These are phyloP conservation scores for Metopia argyrocephala DNA, from an alignment of 2,888 invertebrate species.

Conservation along the genomic window DNA sequence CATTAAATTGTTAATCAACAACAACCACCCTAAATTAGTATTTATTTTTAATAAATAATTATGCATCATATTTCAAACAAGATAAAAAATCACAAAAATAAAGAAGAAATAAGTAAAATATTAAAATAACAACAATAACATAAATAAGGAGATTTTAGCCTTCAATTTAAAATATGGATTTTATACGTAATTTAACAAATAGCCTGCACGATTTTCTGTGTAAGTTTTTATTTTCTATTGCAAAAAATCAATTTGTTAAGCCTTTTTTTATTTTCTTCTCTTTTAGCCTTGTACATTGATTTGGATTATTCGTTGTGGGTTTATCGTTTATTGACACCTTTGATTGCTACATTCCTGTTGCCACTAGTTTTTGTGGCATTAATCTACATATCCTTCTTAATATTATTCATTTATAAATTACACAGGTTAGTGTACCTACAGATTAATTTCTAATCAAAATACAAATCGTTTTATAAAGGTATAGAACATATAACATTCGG, in stretches of 20 bases:
- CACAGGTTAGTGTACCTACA: slow-evolving; percentile 83
- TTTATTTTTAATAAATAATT: slow-evolving; percentile 18
- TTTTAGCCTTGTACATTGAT: slow-evolving; percentile 87
- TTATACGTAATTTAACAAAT: slow-evolving; percentile 69
- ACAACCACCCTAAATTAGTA: neutral
- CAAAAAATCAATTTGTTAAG: slow-evolving; percentile 12
- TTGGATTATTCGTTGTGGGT: slow-evolving; percentile 91
- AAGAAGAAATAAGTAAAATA: slow-evolving; percentile 2
- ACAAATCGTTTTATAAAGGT: too few species aligned
- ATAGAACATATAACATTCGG: too few species aligned
- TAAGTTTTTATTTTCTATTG: slow-evolving; percentile 66
- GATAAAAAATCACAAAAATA: slow-evolving; percentile 1
- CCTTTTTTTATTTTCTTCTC: neutral
- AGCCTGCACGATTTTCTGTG: slow-evolving; percentile 71
- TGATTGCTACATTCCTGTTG: slow-evolving; percentile 90
- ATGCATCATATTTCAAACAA: slow-evolving; percentile 12
- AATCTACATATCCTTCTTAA: slow-evolving; percentile 89
- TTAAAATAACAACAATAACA: neutral
- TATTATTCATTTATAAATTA: slow-evolving; percentile 91
- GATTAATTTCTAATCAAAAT: too few species aligned
- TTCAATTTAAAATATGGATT: slow-evolving; percentile 70
- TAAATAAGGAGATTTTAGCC: neutral
- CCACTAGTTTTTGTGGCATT: slow-evolving; percentile 89
- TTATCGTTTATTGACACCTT: slow-evolving; percentile 89
- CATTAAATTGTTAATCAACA: slow-evolving; percentile 3